Base-by-base conservation (phyloP, 2,888 invertebrate genomes). In the Chydorus sphaericus region DNA sequence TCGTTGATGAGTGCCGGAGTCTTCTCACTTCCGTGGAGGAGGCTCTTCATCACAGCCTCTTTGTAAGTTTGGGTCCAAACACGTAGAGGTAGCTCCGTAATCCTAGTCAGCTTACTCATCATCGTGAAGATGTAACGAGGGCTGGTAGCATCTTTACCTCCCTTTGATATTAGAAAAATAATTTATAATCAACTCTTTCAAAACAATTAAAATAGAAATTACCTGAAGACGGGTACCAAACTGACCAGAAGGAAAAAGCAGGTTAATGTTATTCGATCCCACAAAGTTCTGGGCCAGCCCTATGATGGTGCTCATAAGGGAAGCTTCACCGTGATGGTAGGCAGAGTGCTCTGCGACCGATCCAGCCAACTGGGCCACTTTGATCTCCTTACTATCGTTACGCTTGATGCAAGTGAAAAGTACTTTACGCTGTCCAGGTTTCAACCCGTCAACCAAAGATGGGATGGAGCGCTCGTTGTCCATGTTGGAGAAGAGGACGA, bases 91-190 rank as follows among this genome's bases (percentile, higher is more conserved):
- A 98, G 75, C 70, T 99, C 98, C 0, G 92, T 88, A 60, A 99
- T 97, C 61, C 90, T 77, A 0, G 96, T 80, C 33, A 94, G 72
- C 48, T 63, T 72, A 71, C 71, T 79, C 48, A 83, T 70, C 69
- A 83, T 78, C 0, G 98, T 98, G 77, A 92, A 96, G 67, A 98
- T 99, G 71, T 98, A 99, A 79, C 96, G 83, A 66, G 98, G 86
- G 69, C 93, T 93, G 57, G 98, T 97, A 33, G 86, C 81, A 73
- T 99, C 93, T 72, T 98, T 98, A 62, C 98, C 98, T 37, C 98
- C 98, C 61, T 73, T 58, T n/a, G n/a, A 8, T 10, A 10, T 26
- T 23, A 50, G 16, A 30, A 28, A 29, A 29, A 50, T 14, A 2
- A 30, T 20, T 8, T 44, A 18, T 7, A 18, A 44, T n/a, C n/a